Base-by-base conservation (phyloP, 30 jellyfish, hydroid and myxozoan species). In the Aurelia sp. region DNA sequence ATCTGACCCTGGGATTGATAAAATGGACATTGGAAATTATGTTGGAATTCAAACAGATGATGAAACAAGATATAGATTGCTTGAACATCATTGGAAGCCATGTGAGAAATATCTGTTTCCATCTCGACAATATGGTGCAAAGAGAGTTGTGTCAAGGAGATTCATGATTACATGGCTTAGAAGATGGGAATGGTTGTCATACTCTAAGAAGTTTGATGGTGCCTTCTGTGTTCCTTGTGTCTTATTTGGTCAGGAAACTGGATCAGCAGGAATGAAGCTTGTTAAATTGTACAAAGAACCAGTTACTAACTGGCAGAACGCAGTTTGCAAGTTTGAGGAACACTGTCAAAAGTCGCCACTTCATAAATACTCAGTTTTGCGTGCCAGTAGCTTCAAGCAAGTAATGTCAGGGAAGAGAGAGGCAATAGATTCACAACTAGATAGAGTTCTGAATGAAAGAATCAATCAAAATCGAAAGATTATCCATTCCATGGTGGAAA, bases 221-320 rank as follows among this genome's bases (percentile, higher is more conserved):
- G 90, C 85, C 18, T 62, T 31, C 48, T 79, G 90, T 79, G 20
- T 79, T n/a, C 75, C 88, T 35, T 79, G 90, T 66, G 90, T 61
- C 23, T 50, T 79, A 18, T 62, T 79, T 79, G 90, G 78, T 11
- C 81, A 71, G 16, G 70, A 71, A 27, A 13, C 70, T 40, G 23
- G 81, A 71, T n/a, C 13, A 11, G 16, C 13, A 11, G 66, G 81
- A 0, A n/a, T 23, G 22, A 50, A 50, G 50, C 23, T 71, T 1
- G 19, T 16, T 23, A 71, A 71, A 71, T 71, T 71, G 68, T 71
- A 23, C 72, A 71, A 71, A 19, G 81, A 71, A 40, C 81, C 68
- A 40, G 18, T 71, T 16, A 33, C 17, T 71, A 71, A 71, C 81
- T 71, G 81, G 81, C 81, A 71, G 23, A 71, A 22, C 23, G 68